Evolutionary conservation across 2,113 vertebrate genomes (phyloP), one percentile per base, ranked within the genome.

Genomic region (Amphilophus citrinellus): DNA sequence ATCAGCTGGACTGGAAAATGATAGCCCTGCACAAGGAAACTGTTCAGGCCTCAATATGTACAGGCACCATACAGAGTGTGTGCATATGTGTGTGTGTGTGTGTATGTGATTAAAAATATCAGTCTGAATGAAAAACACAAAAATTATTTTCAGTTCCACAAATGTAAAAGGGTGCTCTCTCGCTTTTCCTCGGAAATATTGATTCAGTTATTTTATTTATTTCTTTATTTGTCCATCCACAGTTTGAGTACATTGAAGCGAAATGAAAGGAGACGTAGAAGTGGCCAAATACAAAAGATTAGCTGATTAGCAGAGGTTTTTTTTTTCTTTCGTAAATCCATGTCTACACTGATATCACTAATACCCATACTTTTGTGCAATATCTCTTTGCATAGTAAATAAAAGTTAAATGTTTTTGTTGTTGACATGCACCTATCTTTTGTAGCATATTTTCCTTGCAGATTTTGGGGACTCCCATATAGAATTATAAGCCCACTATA

Each of bases 311-410:
- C 91, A 81, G 79, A 83, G 44, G 10, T 78, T 92, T 92, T 76
- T 61, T 71, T 76, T 58, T 30, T 17, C 44, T 50, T 53, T 91
- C 81, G 84, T 86, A 90, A 85, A 89, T 92, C 87, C 91, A 90
- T 87, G 82, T 93, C 87, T 88, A 90, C 84, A 87, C 68, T 85
- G 80, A 91, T 92, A 86, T 89, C 92, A 77, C 95, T 88, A 87
- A 92, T 94, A 94, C 92, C 95, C 94, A 95, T 96, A 93, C 79
- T 84, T 95, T 97, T 98, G 98, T 98, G 97, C 97, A 97, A 96
- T 96, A 96, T 95, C 94, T 96, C 95, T 97, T 98, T 99, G 98
- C 98, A 99, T 99, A 99, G 98, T 98, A 96, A 97, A 97, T 97
- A 96, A 97, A 97, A 97, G 94, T 95, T 95, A 95, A 94, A 95